Percentiles rank a stretch among this genome's conserved stretches.
Conservation (phyloP, 1,140 invertebrate genomes). For the Drosophila sucinea region DNA sequence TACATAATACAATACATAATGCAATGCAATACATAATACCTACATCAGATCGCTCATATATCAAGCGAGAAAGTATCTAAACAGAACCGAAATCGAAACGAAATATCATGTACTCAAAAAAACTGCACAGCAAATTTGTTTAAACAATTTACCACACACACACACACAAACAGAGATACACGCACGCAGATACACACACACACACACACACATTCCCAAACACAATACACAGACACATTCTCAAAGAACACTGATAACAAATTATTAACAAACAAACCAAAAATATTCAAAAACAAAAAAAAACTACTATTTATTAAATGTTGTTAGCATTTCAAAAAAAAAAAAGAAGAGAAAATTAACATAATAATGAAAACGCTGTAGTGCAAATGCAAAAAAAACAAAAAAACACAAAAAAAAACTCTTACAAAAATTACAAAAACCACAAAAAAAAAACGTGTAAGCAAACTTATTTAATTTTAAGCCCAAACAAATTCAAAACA, state of each 20-base stretch:
- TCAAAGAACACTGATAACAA: conserved; percentile 58
- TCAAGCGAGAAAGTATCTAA: conserved; percentile 57
- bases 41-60: conserved; percentile 48
- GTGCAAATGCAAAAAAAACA: conserved; percentile 69
- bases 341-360: conserved; percentile 39
- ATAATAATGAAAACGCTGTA: conserved; percentile 71
- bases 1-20: conserved; percentile 8
- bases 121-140: conserved; percentile 61
- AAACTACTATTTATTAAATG: conserved; percentile 80
- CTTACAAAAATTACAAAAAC: conserved; percentile 40
- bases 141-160: conserved; percentile 32
- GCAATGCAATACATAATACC: conserved; percentile 2
- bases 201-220: conserved; percentile 7
- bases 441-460: conserved; percentile 64
- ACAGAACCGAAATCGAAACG: conserved; percentile 46
- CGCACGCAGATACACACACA: conserved; percentile 16
- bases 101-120: conserved; percentile 55
- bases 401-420: conserved; percentile 61
- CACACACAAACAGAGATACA: conserved; percentile 19
- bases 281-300: conserved; percentile 35
- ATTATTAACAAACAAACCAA: conserved; percentile 64
- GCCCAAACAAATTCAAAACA: conserved; percentile 44
- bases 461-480: conserved; percentile 79
- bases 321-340: conserved; percentile 72
- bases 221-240: conserved; percentile 41